A percentile compares a stretch with the other conserved stretches of the same genome.
These are phyloP conservation scores for Poeciliopsis paucimaculata DNA, from an alignment of 2,797 vertebrate genomes.

Conservation along the genomic window DNA sequence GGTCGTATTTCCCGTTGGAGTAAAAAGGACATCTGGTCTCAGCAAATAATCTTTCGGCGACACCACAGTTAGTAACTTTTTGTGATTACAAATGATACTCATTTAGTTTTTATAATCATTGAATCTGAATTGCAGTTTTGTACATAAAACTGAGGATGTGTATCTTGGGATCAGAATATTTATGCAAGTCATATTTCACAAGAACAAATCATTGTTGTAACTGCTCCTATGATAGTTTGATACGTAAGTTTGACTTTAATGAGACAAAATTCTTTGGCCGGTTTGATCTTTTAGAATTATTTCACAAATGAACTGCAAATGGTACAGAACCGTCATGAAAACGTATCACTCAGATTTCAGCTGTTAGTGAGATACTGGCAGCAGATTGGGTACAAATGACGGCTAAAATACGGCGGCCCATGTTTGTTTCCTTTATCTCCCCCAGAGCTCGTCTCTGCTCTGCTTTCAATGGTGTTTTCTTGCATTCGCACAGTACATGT, in stretches of 20 bases:
- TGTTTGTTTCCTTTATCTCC: conserved; percentile 26
- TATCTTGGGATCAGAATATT: not conserved
- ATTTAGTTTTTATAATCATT: not conserved
- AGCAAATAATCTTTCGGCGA: not conserved
- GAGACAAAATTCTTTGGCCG: not conserved
- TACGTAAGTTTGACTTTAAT: not conserved
- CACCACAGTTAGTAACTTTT: not conserved
- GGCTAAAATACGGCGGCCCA: conserved; percentile 9
- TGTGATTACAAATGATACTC: not conserved
- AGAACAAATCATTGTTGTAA: not conserved
- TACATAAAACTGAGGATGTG: not conserved
- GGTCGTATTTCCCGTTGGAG: not conserved
- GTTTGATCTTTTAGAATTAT: conserved; percentile 32
- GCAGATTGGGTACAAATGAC: conserved; percentile 28
- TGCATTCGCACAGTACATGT: conserved; percentile 45
- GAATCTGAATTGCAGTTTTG: not conserved
- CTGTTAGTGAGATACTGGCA: conserved; percentile 19
- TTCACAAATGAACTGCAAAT: conserved; percentile 39
- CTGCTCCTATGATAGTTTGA: not conserved
- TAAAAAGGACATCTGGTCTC: not conserved
- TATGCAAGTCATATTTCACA: not conserved
- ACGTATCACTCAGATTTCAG: conserved; percentile 6
- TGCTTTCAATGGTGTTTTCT: conserved; percentile 36
- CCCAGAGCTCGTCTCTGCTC: conserved; percentile 25
- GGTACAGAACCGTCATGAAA: conserved; percentile 15